Conservation (phyloP, 1,140 invertebrate genomes). For the Drosophila prosaltans region DNA sequence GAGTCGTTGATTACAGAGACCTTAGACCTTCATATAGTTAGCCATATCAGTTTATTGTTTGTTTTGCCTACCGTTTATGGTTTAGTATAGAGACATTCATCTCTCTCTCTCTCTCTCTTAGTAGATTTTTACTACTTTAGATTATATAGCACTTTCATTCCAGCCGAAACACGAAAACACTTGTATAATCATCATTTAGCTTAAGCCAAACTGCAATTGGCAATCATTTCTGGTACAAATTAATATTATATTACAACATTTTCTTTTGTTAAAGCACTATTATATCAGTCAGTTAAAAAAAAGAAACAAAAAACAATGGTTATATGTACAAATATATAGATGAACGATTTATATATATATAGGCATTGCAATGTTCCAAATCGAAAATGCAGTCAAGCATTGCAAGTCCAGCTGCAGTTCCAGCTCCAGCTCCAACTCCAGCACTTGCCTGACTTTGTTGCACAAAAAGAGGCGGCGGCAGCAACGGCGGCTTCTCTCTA, state of each 20-base stretch:
- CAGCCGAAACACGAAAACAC: conserved; percentile 31
- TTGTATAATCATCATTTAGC: conserved; percentile 74
- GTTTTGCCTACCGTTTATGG: conserved; percentile 10
- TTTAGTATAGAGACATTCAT: background rate
- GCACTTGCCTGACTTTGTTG: conserved; percentile 24
- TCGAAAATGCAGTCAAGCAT: conserved; percentile 74
- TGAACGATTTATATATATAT: conserved; percentile 20
- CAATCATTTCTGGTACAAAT: conserved; percentile 80
- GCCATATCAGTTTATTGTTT: conserved; percentile 5
- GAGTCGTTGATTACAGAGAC: conserved; percentile 30
- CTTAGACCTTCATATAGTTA: conserved; percentile 42
- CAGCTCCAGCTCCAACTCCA: conserved; percentile 1
- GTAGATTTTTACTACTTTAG: background rate
- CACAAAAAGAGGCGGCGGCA: conserved; percentile 4
- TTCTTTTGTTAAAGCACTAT: conserved; percentile 50
- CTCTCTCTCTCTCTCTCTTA: background rate
- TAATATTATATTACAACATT: conserved; percentile 79
- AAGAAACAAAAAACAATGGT: conserved; percentile 57
- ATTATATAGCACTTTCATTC: conserved; percentile 40
- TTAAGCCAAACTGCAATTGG: conserved; percentile 56
- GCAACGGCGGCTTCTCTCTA: conserved; percentile 14
- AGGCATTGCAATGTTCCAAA: conserved; percentile 48
- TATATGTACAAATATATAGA: conserved; percentile 54
- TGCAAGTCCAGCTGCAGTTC: conserved; percentile 24
- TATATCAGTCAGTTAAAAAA: conserved; percentile 34